Percentiles rank a stretch among this genome's conserved stretches.
phyloP scores from a whole-genome alignment of 2,888 invertebrate genomes.

The Rotaria sp. region DNA sequence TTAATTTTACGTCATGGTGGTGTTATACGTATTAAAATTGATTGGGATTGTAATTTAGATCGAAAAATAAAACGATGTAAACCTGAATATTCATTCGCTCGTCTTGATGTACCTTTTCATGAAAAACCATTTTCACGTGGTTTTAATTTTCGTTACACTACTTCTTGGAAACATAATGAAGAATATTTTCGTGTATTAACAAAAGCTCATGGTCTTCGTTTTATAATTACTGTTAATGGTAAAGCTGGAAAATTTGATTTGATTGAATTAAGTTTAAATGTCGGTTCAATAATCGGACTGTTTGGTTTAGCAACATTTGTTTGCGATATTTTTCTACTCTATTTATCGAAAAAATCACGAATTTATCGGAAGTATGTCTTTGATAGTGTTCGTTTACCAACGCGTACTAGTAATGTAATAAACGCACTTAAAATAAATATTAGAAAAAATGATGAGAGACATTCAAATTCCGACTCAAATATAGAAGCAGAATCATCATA shows the following conservation, averaged over 20 bases:
- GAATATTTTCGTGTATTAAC: slow-evolving; percentile 52
- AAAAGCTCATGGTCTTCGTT: slow-evolving; percentile 58
- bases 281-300: slow-evolving; percentile 51
- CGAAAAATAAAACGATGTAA: slow-evolving; percentile 52
- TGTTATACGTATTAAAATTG: slow-evolving; percentile 56
- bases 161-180: slow-evolving; percentile 53
- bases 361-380: neutral
- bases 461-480: too few species aligned
- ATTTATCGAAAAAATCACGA: neutral
- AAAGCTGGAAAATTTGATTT: slow-evolving; percentile 57
- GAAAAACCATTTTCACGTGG: slow-evolving; percentile 41
- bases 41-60: slow-evolving; percentile 59
- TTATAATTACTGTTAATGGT: slow-evolving; percentile 56
- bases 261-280: slow-evolving; percentile 57
- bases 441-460: too few species aligned
- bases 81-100: slow-evolving; percentile 56
- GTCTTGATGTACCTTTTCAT: slow-evolving; percentile 51
- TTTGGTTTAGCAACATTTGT: neutral
- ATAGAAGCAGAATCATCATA: too few species aligned
- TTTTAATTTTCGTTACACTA: slow-evolving; percentile 46
- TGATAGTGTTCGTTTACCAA: neutral
- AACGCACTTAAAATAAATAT: too few species aligned
- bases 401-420: neutral
- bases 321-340: neutral
- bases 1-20: slow-evolving; percentile 48